Evolutionary conservation across 2,888 invertebrate species (phyloP).

Genomic region (Kryphioiulus occultus): DNA sequence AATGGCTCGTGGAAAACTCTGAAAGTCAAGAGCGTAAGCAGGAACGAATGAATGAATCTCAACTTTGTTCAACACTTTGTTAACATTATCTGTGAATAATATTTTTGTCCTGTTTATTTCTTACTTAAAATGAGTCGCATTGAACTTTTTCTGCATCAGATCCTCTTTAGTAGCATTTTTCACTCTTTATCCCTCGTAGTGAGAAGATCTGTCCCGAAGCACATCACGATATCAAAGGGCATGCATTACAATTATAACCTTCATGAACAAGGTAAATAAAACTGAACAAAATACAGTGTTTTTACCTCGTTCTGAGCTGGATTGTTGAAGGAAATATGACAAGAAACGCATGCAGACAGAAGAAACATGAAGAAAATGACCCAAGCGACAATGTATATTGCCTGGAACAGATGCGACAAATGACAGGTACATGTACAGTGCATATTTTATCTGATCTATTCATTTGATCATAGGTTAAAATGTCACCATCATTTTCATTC

Average conservation of each 20-base stretch:
- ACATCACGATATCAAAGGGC: background rate
- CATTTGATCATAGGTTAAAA: too few relatives aligned
- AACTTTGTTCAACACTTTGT: constrained; percentile 16
- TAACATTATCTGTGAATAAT: constrained; percentile 17
- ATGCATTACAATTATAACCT: background rate
- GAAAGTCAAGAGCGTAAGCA: background rate
- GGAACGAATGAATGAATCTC: constrained; percentile 23
- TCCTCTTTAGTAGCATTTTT: too few relatives aligned
- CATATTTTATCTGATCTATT: too few relatives aligned
- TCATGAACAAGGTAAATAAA: background rate
- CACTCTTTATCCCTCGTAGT: too few relatives aligned
- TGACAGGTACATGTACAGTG: too few relatives aligned
- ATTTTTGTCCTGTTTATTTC: constrained; percentile 7
- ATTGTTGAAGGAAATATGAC: too few relatives aligned
- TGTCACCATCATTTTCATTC: too few relatives aligned
- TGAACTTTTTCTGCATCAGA: background rate
- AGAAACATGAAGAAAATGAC: too few relatives aligned
- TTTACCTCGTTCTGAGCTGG: too few relatives aligned
- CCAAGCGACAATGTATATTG: too few relatives aligned
- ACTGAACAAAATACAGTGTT: background rate
- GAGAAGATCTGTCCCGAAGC: background rate
- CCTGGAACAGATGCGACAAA: too few relatives aligned
- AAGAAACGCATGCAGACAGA: too few relatives aligned
- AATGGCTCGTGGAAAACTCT: background rate
- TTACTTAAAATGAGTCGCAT: background rate